phyloP scores from a whole-genome alignment of 2,113 vertebrate species.

The Ariopsis seemanni region DNA sequence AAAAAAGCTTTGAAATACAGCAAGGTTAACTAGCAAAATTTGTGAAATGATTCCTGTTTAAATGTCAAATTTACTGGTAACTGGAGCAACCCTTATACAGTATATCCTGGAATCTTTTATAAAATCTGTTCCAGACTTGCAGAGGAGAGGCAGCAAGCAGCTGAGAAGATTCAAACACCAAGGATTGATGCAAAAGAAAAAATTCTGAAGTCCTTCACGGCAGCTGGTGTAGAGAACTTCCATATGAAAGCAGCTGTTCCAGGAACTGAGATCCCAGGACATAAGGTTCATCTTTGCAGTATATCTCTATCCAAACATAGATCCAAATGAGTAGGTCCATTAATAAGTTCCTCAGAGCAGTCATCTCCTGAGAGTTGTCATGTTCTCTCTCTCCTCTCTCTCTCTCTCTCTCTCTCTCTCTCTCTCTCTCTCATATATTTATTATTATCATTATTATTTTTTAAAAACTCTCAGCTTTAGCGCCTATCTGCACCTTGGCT shows the following conservation, averaged over 20 bases:
- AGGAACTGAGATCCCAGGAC: constrained; percentile 89
- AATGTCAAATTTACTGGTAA: too few species aligned
- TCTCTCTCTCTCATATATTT: neutral
- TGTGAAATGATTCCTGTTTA: too few species aligned
- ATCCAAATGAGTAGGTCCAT: neutral
- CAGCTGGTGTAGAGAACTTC: constrained; percentile 80
- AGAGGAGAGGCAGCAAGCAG: constrained; percentile 77
- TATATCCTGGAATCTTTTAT: neutral
- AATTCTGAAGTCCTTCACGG: constrained; percentile 74
- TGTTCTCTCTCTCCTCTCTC: neutral
- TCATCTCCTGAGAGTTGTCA: neutral
- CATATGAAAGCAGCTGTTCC: constrained; percentile 89
- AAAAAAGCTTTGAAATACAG: too few species aligned
- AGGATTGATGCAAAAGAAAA: constrained; percentile 36
- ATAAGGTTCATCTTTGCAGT: constrained; percentile 52
- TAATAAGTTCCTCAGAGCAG: neutral
- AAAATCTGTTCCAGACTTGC: constrained; percentile 73
- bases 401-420: neutral
- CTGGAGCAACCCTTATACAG: too few species aligned
- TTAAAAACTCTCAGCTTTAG: neutral
- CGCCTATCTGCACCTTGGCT: neutral
- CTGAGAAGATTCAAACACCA: constrained; percentile 62
- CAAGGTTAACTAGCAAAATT: too few species aligned
- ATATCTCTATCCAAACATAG: neutral
- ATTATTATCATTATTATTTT: too few species aligned